phyloP scores from a whole-genome alignment of 2,888 invertebrate species.

The Acrobasis repandana region DNA sequence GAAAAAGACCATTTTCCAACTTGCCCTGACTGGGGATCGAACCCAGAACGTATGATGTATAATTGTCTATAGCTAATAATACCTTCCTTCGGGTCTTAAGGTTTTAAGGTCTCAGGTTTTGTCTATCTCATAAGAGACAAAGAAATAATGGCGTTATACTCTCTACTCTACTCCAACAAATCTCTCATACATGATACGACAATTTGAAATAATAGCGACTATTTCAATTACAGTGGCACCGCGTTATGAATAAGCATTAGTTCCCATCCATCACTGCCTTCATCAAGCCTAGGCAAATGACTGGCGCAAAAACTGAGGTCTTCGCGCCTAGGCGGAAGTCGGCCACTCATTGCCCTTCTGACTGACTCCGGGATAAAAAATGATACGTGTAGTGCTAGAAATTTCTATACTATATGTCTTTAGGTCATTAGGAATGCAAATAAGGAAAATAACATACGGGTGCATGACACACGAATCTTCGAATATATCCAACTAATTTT shows the following conservation, averaged over 20 bases:
- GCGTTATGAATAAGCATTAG: slow-evolving; percentile 25
- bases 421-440: too few species aligned
- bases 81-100: too few species aligned
- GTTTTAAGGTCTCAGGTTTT: too few species aligned
- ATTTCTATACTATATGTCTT: not conserved
- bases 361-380: not conserved
- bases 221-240: slow-evolving; percentile 19
- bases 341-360: slow-evolving; percentile 21
- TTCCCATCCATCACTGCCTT: slow-evolving; percentile 26
- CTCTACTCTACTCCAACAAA: not conserved
- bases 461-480: too few species aligned
- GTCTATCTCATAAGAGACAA: too few species aligned
- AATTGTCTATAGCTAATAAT: too few species aligned
- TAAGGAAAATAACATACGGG: too few species aligned
- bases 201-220: slow-evolving; percentile 14
- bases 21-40: too few species aligned
- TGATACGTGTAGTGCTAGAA: not conserved
- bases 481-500: too few species aligned
- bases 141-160: not conserved
- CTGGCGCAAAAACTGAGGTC: slow-evolving; percentile 36
- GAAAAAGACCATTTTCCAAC: too few species aligned
- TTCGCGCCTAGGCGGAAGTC: slow-evolving; percentile 24
- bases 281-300: slow-evolving; percentile 44
- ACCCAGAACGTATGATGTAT: too few species aligned
- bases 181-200: slow-evolving; percentile 13